Conservation (phyloP, 2,113 vertebrate species). For the Grus americana region DNA sequence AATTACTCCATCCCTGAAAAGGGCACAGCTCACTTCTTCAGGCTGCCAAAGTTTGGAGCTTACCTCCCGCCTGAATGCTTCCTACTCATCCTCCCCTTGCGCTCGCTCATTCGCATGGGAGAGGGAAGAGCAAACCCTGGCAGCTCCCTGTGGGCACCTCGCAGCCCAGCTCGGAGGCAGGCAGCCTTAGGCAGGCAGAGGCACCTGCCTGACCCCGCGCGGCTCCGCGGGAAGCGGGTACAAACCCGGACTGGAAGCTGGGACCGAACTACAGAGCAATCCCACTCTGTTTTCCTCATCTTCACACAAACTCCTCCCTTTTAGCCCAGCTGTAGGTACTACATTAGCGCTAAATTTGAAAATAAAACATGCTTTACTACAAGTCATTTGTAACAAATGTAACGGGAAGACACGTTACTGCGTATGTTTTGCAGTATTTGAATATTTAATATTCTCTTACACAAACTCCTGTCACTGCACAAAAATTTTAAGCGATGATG, state of each 20-base stretch:
- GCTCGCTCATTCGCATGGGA: rapidly evolving
- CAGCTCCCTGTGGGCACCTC: not conserved
- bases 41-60: not conserved
- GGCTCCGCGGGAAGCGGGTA: not conserved
- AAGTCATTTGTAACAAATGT: not conserved
- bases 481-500: not conserved
- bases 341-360: not conserved
- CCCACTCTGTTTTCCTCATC: not conserved
- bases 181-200: not conserved
- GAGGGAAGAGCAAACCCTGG: not conserved
- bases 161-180: not conserved
- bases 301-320: not conserved
- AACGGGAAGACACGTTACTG: not conserved
- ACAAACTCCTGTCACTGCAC: not conserved
- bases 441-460: not conserved
- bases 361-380: not conserved
- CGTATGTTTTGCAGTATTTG: not conserved
- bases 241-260: not conserved
- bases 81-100: not conserved
- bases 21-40: not conserved
- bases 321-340: not conserved
- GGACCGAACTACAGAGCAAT: not conserved
- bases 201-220: not conserved
- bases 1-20: not conserved
- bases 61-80: not conserved